Conservation (phyloP, 2,113 vertebrate species). For the Hippocampus comes region DNA sequence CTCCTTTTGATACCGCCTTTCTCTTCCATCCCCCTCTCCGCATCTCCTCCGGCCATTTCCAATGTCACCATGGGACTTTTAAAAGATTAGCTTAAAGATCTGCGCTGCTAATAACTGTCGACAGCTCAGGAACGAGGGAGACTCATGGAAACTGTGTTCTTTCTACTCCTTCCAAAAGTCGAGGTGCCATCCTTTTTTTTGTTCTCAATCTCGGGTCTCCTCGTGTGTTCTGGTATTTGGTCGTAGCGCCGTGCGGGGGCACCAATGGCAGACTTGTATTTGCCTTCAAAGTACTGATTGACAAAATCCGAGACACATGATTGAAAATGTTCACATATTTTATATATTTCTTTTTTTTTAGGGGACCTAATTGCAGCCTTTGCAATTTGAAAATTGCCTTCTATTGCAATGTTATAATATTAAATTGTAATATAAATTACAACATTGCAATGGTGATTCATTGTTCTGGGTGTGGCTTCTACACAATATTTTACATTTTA, state of each 20-base stretch:
- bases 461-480: no score
- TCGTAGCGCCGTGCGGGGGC: not conserved
- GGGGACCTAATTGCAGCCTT: no score
- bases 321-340: no score
- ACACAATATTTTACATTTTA: no score
- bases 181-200: constrained; percentile 6
- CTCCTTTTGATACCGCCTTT: constrained; percentile 37
- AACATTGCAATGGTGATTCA: no score
- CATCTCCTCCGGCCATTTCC: constrained; percentile 57
- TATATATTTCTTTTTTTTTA: no score
- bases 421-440: no score
- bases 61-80: constrained; percentile 69
- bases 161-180: not conserved
- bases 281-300: no score
- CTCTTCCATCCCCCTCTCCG: constrained; percentile 57
- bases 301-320: no score
- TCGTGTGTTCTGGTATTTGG: not conserved
- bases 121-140: constrained; percentile 34
- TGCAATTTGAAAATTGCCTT: no score
- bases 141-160: constrained; percentile 43
- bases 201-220: constrained; percentile 6
- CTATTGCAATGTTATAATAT: no score
- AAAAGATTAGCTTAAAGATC: constrained; percentile 71
- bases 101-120: constrained; percentile 53
- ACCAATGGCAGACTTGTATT: not conserved